Evolutionary conservation across 2,113 vertebrate genomes (phyloP).

Genomic region (Phainopepla nitens): DNA sequence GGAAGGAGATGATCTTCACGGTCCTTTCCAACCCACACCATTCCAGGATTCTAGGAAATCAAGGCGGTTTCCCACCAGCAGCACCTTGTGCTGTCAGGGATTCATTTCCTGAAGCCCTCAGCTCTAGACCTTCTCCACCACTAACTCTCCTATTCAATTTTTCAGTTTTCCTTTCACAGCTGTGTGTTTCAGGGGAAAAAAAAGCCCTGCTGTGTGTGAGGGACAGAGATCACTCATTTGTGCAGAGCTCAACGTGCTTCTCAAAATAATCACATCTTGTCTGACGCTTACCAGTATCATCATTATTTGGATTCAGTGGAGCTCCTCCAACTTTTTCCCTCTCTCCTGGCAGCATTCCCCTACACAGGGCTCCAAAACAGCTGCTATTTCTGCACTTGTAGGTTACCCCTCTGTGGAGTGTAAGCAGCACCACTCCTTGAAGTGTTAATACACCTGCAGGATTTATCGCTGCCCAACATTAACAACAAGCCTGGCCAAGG

Average conservation of each 20-base stretch:
- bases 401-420: not conserved
- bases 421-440: not conserved
- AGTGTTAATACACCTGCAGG: not conserved
- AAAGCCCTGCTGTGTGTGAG: not conserved
- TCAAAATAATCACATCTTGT: not conserved
- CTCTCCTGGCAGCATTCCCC: not conserved
- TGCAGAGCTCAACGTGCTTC: not conserved
- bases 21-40: not conserved
- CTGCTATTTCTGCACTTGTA: not conserved
- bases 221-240: not conserved
- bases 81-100: accelerated
- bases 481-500: not conserved
- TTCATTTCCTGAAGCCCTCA: not conserved
- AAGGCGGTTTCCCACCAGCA: not conserved
- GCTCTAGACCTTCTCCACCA: not conserved
- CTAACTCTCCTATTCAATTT: not conserved
- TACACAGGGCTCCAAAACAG: not conserved
- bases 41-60: not conserved
- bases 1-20: not conserved
- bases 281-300: not conserved
- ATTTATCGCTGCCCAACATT: not conserved
- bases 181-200: not conserved
- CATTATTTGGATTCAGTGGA: accelerated
- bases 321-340: not conserved
- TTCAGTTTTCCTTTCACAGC: not conserved